Evolutionary conservation across 2,797 vertebrate genomes (phyloP), one percentile per base, ranked within the genome.

Genomic region (Falco berigora): DNA sequence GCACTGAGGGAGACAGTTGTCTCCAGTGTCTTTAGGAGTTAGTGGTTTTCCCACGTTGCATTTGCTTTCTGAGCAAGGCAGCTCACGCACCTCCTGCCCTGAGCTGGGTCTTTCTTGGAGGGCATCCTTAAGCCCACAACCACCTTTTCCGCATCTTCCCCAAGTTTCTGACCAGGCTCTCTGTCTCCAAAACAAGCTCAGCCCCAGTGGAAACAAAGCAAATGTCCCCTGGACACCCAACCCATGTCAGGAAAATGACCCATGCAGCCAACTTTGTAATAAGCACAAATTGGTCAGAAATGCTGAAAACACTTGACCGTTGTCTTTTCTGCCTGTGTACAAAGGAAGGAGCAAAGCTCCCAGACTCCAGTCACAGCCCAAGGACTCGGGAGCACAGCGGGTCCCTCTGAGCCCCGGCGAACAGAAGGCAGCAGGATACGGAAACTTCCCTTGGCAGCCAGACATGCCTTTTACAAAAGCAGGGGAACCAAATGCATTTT

Each of bases 401-500:
- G 93, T 80, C 87, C 85, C 93, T 76, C 75, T 44, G 25, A 94
- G 68, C 62, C 88, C 81, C 84, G 38, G 68, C 28, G 1, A 86
- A 83, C 88, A 77, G 78, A 89, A 95, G 88, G 75, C 94, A 91
- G 92, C 95, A 95, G 96, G 96, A 96, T 93, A 95, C 38, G 25
- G 95, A 95, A 96, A 96, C 94, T 92, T 94, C 92, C 88, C 83
- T 95, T 96, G 96, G 96, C 96, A 95, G 80, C 69, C 91, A 94
- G 82, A 86, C 62, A 2, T 55, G 88, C 18, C 66, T 89, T 80
- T 72, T 4, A 95, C 84, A 95, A 96, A 93, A 64, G 92, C 72
- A 94, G 86, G 46, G 94, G 93, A 97, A 92, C 95, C 75, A 83
- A 89, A 55, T 23, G 49, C 42, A 2, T 94, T 96, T 89, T 93